A percentile compares a stretch with the other conserved stretches of the same genome.
Evolutionary conservation across 64 coral and sea anemone genomes (phyloP).

Genomic region (Acropora yongei): DNA sequence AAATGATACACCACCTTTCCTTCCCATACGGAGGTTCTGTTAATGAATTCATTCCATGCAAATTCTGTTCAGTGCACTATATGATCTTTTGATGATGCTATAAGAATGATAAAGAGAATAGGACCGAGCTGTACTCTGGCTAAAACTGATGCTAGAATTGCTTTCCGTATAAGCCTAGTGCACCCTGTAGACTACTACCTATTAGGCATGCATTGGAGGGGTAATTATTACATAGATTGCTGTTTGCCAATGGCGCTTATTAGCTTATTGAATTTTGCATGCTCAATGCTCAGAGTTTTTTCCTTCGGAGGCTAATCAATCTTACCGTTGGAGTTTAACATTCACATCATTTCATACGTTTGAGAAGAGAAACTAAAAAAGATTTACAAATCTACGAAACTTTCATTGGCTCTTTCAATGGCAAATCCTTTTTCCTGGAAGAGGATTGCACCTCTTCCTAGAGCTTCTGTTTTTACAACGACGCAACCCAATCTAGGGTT

Average conservation of each 20-base stretch:
- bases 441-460: not conserved
- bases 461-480: not conserved
- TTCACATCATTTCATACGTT: not conserved
- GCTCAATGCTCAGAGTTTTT: not conserved
- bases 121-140: no score
- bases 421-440: not conserved
- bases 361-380: not conserved
- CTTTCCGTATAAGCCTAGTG: no score
- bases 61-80: no score
- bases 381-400: not conserved
- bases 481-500: no score
- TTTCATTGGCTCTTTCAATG: not conserved
- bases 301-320: slow-evolving; percentile 14
- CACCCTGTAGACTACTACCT: no score
- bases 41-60: not conserved
- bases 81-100: no score
- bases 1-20: not conserved
- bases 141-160: no score
- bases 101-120: no score
- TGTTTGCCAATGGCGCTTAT: not conserved
- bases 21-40: not conserved
- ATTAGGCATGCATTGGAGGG: no score
- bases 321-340: not conserved
- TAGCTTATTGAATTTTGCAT: slow-evolving; percentile 16
- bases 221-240: not conserved